Evolutionary conservation across 2,888 invertebrate genomes (phyloP).

Genomic region (Monopis laevigella): DNA sequence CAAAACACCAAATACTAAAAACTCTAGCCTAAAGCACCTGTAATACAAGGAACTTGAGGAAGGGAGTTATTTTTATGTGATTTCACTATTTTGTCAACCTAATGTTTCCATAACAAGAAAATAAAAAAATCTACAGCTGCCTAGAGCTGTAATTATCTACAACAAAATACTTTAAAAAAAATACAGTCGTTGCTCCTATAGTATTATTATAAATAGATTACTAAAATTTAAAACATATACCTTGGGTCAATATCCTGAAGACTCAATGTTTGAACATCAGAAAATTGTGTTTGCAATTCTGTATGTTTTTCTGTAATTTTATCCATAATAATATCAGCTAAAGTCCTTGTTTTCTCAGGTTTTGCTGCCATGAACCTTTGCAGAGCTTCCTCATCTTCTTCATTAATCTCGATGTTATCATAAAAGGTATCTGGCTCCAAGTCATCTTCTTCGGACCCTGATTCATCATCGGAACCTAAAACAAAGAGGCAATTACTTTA

Average conservation of each 20-base stretch:
- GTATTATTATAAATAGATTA: too few relatives aligned
- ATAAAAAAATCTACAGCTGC: too few relatives aligned
- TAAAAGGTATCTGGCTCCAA: conserved; percentile 70
- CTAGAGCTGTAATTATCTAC: too few relatives aligned
- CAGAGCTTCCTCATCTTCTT: conserved; percentile 89
- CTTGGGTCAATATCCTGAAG: conserved; percentile 86
- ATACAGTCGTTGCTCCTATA: too few relatives aligned
- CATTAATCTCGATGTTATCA: conserved; percentile 80
- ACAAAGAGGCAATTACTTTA: conserved; percentile 25
- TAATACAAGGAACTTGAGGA: too few relatives aligned
- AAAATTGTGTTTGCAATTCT: conserved; percentile 86
- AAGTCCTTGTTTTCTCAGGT: conserved; percentile 70
- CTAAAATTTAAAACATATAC: conserved; percentile 31
- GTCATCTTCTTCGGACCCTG: conserved; percentile 62
- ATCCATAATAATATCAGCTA: conserved; percentile 92
- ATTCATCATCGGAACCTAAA: conserved; percentile 48
- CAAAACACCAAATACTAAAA: too few relatives aligned
- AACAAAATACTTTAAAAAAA: too few relatives aligned
- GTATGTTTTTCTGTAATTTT: conserved; percentile 93
- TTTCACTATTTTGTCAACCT: too few relatives aligned
- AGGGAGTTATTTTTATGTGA: too few relatives aligned
- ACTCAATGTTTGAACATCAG: conserved; percentile 79
- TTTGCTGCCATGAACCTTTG: conserved; percentile 73
- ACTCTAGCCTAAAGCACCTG: too few relatives aligned
- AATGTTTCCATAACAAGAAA: too few relatives aligned